phyloP scores from a whole-genome alignment of 1,140 invertebrate genomes.

The Phymorhynchus buccinoides region DNA sequence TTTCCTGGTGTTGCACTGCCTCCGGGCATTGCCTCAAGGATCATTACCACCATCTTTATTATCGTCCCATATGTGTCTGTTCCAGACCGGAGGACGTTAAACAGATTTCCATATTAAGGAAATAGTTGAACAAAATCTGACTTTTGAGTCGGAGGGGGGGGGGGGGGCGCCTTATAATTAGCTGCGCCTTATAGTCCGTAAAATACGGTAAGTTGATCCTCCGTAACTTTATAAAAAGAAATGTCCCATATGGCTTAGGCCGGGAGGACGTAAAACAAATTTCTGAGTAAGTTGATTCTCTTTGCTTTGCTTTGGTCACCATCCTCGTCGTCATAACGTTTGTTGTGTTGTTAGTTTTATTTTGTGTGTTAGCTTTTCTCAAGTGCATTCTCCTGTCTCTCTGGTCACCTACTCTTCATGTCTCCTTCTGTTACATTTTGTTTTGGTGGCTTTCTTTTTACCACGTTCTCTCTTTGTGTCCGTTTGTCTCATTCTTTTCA shows the following conservation, averaged over 20 bases:
- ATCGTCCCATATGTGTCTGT: too few species aligned
- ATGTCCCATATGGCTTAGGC: too few species aligned
- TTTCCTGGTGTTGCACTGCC: too few species aligned
- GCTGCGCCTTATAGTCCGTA: too few species aligned
- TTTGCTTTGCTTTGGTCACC: neutral
- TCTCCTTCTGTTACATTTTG: neutral
- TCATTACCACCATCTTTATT: too few species aligned
- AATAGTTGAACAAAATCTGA: neutral
- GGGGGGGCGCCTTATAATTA: too few species aligned
- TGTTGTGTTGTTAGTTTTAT: neutral
- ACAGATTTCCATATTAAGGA: neutral
- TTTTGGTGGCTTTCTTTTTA: neutral
- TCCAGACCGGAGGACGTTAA: too few species aligned
- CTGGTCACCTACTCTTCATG: neutral
- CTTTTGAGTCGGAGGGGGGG: too few species aligned
- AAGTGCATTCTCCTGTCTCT: neutral
- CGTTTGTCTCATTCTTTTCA: neutral
- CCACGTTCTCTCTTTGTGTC: neutral
- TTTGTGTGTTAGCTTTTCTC: neutral
- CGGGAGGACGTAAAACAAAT: too few species aligned
- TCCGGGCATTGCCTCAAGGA: too few species aligned
- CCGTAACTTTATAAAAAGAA: too few species aligned
- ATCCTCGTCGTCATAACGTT: neutral
- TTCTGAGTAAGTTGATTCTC: neutral
- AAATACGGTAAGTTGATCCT: too few species aligned